Evolutionary conservation across 2,888 invertebrate genomes (phyloP).

Genomic region (Neoitamus cyanurus): DNA sequence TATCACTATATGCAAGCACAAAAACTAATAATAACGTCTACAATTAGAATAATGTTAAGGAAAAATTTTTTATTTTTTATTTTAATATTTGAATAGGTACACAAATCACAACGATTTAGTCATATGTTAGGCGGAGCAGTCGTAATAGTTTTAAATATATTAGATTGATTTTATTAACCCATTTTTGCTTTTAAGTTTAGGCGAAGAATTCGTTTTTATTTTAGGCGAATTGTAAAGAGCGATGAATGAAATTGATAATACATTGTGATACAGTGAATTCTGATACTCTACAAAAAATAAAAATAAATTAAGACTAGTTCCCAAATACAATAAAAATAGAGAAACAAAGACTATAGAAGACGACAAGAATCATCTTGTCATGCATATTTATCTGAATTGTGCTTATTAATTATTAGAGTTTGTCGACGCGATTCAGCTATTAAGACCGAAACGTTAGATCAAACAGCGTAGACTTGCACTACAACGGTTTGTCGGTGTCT

Average conservation of each 20-base stretch:
- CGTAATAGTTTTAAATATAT: not conserved
- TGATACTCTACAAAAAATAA: not conserved
- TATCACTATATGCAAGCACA: not conserved
- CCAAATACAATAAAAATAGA: not conserved
- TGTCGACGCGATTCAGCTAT: too few relatives aligned
- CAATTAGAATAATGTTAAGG: not conserved
- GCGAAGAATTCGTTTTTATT: not conserved
- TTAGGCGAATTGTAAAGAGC: not conserved
- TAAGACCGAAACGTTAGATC: too few relatives aligned
- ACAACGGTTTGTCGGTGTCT: too few relatives aligned
- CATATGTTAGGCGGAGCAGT: not conserved
- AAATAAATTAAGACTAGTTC: not conserved
- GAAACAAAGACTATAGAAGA: too few relatives aligned
- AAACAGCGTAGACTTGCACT: too few relatives aligned
- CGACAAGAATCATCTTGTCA: too few relatives aligned
- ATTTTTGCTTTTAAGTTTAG: not conserved
- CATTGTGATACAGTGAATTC: not conserved
- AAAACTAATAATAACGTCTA: constrained; percentile 1
- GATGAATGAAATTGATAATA: not conserved
- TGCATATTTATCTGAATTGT: too few relatives aligned
- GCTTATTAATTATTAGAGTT: too few relatives aligned
- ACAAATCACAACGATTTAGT: constrained; percentile 24
- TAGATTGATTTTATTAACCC: not conserved
- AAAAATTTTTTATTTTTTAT: not conserved
- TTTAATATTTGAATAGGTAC: not conserved